phyloP scores from a whole-genome alignment of 2,113 vertebrate species.

The Muscicapa adusta region DNA sequence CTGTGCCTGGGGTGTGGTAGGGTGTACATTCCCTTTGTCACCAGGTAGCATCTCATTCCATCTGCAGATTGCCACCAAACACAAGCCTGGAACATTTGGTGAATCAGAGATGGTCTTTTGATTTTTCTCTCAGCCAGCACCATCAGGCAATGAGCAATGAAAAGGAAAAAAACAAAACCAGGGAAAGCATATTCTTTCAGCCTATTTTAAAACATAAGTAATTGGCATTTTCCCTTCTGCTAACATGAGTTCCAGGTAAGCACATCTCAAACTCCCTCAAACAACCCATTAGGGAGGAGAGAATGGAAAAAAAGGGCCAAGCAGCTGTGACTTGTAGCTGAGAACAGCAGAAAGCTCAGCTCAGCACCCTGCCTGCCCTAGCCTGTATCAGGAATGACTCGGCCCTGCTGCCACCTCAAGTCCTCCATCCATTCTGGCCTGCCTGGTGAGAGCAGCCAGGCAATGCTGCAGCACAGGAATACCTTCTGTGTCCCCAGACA shows the following conservation, averaged over 20 bases:
- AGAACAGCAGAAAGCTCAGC: neutral
- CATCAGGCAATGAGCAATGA: constrained; percentile 62
- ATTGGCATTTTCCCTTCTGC: constrained; percentile 60
- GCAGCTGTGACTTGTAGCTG: neutral
- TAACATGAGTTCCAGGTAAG: constrained; percentile 43
- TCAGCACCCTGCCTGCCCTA: neutral
- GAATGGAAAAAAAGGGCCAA: neutral
- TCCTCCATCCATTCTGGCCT: neutral
- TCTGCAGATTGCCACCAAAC: constrained; percentile 66
- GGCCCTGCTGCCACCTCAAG: neutral
- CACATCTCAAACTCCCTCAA: constrained; percentile 36
- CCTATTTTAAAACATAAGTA: constrained; percentile 73
- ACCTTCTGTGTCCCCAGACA: neutral
- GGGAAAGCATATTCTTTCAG: constrained; percentile 33
- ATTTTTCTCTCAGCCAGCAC: constrained; percentile 69
- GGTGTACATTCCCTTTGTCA: neutral
- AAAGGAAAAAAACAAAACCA: neutral
- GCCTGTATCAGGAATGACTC: accelerated
- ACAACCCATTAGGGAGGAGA: neutral
- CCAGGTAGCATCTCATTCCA: neutral
- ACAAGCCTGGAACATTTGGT: constrained; percentile 49
- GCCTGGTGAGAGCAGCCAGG: neutral
- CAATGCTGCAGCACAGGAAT: neutral
- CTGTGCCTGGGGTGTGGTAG: neutral
- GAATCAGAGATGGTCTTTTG: constrained; percentile 69